Evolutionary conservation across 1,140 invertebrate genomes (phyloP).

Genomic region (Heliconius nattereri): DNA sequence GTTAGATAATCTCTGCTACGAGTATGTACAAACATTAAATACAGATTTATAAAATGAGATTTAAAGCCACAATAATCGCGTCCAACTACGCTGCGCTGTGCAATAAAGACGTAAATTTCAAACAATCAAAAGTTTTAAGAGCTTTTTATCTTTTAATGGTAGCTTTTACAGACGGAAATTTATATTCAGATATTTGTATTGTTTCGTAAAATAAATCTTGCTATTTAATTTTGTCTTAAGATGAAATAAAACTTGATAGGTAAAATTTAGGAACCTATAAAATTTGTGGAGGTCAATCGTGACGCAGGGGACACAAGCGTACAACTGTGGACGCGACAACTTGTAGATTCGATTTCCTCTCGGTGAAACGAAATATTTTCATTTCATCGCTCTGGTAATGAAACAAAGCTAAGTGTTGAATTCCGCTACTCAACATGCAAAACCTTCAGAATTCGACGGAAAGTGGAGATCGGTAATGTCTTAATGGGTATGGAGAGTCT

Average conservation of each 20-base stretch:
- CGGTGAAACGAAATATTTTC: too few species aligned
- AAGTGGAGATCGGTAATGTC: too few species aligned
- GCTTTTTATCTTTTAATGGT: constrained; percentile 20
- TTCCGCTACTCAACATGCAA: too few species aligned
- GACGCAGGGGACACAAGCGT: too few species aligned
- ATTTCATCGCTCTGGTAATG: too few species aligned
- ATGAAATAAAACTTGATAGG: background rate
- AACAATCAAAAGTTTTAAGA: constrained; percentile 17
- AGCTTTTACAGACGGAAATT: constrained; percentile 17
- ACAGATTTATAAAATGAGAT: background rate
- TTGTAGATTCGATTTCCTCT: too few species aligned
- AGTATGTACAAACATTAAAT: background rate
- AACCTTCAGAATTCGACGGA: too few species aligned
- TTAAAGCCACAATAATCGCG: background rate
- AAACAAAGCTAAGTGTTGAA: too few species aligned
- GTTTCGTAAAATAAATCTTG: constrained; percentile 10
- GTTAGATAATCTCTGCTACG: too few species aligned
- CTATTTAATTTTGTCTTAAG: background rate
- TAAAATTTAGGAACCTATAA: background rate
- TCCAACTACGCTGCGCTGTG: background rate
- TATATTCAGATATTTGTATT: background rate
- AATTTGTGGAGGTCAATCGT: too few species aligned
- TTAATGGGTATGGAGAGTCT: too few species aligned
- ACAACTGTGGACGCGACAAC: too few species aligned
- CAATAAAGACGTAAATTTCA: constrained; percentile 10